phyloP scores from a whole-genome alignment of 2,113 vertebrate species.

The Cyanoderma ruficeps region DNA sequence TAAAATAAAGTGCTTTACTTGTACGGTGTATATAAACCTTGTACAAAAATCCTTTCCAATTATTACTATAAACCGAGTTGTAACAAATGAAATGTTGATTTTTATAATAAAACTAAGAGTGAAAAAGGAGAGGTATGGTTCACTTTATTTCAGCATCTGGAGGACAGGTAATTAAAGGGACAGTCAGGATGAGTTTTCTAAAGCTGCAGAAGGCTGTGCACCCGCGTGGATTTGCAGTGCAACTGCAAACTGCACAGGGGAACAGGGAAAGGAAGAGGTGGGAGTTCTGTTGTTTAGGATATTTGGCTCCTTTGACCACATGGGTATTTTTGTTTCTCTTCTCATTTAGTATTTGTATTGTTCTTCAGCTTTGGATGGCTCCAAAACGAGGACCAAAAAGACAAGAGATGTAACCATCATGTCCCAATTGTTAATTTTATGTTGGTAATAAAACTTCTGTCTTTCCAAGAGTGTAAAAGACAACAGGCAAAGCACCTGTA shows the following conservation, averaged over 20 bases:
- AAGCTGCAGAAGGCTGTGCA: background rate
- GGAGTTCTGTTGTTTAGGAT: background rate
- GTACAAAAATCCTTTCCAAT: slow-evolving; percentile 85
- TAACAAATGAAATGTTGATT: slow-evolving; percentile 93
- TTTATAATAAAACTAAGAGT: slow-evolving; percentile 89
- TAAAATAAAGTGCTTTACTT: slow-evolving; percentile 89
- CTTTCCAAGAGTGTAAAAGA: background rate
- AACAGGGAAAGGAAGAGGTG: background rate
- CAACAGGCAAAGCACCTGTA: background rate
- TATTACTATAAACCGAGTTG: slow-evolving; percentile 88
- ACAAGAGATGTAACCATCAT: background rate
- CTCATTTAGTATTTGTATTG: background rate
- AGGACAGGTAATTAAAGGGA: background rate
- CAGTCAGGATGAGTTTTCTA: background rate
- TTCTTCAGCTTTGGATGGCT: background rate
- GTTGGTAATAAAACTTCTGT: background rate
- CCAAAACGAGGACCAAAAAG: background rate
- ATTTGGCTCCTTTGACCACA: background rate
- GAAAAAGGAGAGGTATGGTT: slow-evolving; percentile 64
- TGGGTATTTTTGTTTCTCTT: background rate
- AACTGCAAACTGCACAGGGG: background rate
- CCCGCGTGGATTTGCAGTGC: background rate
- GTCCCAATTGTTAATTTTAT: background rate
- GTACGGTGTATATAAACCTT: slow-evolving; percentile 86
- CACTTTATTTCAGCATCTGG: background rate